phyloP scores from a whole-genome alignment of 2,113 vertebrate genomes.

The Rhadina sibilatrix region DNA sequence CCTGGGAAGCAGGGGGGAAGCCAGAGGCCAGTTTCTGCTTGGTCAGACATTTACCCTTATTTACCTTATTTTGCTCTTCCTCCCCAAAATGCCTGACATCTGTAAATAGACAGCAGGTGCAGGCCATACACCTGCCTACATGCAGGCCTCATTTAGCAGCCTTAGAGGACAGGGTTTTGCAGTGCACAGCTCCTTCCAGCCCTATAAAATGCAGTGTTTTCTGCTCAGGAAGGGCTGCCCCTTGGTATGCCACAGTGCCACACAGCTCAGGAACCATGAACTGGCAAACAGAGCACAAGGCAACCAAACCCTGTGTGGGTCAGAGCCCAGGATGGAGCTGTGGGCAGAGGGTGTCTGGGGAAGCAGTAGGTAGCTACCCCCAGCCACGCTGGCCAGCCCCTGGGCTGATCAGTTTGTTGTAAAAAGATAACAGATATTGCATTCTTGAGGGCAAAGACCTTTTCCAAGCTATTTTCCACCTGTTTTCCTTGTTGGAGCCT shows the following conservation, averaged over 20 bases:
- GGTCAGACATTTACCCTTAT: not conserved
- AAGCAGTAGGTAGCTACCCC: fast-evolving
- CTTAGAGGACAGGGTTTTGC: not conserved
- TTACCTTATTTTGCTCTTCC: not conserved
- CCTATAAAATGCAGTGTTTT: not conserved
- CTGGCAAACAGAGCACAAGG: not conserved
- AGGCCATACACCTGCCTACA: fast-evolving
- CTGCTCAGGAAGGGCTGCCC: not conserved
- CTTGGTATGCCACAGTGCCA: fast-evolving
- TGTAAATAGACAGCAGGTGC: not conserved
- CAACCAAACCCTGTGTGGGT: fast-evolving
- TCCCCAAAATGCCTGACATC: not conserved
- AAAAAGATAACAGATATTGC: not conserved
- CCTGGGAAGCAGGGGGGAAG: not conserved
- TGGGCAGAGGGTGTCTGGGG: fast-evolving
- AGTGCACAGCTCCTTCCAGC: not conserved
- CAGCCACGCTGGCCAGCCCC: fast-evolving
- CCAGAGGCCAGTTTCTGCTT: not conserved
- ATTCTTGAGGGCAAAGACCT: not conserved
- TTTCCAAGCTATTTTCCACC: not conserved
- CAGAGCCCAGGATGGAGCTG: not conserved
- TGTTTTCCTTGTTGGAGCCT: not conserved
- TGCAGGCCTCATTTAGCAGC: no score
- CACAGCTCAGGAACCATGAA: fast-evolving
- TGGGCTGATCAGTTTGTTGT: not conserved